Evolutionary conservation across 2,888 invertebrate species (phyloP).

Genomic region (Drosophila basisetae): DNA sequence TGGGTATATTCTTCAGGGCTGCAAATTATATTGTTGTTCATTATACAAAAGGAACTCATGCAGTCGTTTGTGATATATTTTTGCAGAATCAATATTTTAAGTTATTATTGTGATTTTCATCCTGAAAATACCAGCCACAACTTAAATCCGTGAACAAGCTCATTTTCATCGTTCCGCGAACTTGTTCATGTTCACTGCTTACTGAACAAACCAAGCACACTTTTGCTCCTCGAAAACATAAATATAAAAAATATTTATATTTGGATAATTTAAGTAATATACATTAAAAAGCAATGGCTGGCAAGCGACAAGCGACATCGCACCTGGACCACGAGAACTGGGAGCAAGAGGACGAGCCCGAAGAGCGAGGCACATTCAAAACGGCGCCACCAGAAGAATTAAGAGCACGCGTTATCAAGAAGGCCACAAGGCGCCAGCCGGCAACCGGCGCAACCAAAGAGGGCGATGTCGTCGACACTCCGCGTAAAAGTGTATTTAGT

Average conservation of each 20-base stretch:
- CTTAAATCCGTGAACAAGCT: not conserved
- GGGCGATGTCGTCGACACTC: slow-evolving; percentile 29
- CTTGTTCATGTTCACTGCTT: not conserved
- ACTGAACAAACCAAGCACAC: slow-evolving; percentile 13
- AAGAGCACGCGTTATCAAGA: slow-evolving; percentile 91
- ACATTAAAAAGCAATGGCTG: slow-evolving; percentile 86
- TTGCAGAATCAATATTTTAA: not conserved
- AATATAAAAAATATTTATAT: slow-evolving; percentile 1
- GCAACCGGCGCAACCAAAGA: slow-evolving; percentile 44
- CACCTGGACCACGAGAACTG: slow-evolving; percentile 94
- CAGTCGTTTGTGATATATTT: not conserved
- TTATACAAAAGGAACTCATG: not conserved
- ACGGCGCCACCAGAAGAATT: slow-evolving; percentile 89
- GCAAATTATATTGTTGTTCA: not conserved
- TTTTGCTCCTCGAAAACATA: not conserved
- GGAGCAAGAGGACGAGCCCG: slow-evolving; percentile 91
- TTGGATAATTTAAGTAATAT: not conserved
- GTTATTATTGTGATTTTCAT: not conserved
- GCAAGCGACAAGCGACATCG: slow-evolving; percentile 90
- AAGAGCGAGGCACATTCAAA: slow-evolving; percentile 91
- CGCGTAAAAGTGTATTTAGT: slow-evolving; percentile 88
- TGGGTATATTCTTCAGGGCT: slow-evolving; percentile 36
- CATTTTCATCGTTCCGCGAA: slow-evolving; percentile 1
- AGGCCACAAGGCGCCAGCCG: slow-evolving; percentile 87
- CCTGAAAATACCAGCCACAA: not conserved